Evolutionary conservation across 2,113 vertebrate species (phyloP).

Genomic region (Melozone crissalis): DNA sequence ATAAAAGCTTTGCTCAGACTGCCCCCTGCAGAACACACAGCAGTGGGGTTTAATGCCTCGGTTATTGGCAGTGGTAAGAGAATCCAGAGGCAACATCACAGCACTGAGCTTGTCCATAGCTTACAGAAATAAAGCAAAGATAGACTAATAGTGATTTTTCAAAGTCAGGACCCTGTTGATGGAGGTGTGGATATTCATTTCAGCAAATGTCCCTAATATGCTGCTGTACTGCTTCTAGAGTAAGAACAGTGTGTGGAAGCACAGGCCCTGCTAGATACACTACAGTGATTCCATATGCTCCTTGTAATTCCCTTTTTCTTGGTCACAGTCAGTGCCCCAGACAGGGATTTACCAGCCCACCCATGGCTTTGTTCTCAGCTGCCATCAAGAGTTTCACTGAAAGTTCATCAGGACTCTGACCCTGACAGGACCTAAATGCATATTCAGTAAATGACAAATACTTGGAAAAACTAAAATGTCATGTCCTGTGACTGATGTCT

Average conservation of each 20-base stretch:
- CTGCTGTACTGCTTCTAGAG: not conserved
- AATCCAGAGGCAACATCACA: not conserved
- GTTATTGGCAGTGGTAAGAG: not conserved
- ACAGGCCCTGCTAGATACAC: not conserved
- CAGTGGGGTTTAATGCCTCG: not conserved
- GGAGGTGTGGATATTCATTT: not conserved
- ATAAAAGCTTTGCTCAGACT: conserved; percentile 57
- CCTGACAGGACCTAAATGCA: not conserved
- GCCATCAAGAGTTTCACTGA: not conserved
- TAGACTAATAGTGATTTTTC: not conserved
- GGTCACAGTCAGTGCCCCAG: not conserved
- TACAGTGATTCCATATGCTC: not conserved
- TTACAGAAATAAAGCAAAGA: not conserved
- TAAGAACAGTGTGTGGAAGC: not conserved
- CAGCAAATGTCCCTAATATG: not conserved
- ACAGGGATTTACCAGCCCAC: not conserved
- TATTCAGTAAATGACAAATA: not conserved
- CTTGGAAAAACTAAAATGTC: not conserved
- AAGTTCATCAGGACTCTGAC: not conserved
- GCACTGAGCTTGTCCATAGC: not conserved
- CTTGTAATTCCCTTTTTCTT: not conserved
- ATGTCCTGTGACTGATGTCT: not conserved
- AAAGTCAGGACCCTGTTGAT: not conserved
- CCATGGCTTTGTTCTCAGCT: not conserved
- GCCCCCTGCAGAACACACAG: conserved; percentile 53